Evolutionary conservation across 2,888 invertebrate genomes (phyloP).

Genomic region (Eristalis arbustorum): DNA sequence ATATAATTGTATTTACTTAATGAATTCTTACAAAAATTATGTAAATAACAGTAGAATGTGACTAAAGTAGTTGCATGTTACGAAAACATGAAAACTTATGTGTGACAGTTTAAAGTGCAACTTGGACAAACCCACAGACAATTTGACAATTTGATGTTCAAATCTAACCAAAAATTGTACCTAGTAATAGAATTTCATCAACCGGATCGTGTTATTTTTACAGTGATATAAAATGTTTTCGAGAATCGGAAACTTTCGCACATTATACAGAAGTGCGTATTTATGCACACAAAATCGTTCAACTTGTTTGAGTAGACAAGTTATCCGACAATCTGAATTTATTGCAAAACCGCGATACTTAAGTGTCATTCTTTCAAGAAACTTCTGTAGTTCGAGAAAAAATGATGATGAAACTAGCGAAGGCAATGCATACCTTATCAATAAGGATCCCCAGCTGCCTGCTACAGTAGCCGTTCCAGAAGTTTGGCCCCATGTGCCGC

Average conservation of each 20-base stretch:
- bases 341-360: slow-evolving; percentile 23
- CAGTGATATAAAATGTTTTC: slow-evolving; percentile 70
- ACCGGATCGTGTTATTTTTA: background rate
- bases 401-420: slow-evolving; percentile 72
- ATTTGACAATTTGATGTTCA: no score
- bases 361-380: slow-evolving; percentile 66
- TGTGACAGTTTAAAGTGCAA: no score
- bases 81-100: no score
- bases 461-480: slow-evolving; percentile 97
- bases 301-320: background rate
- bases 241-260: slow-evolving; percentile 66
- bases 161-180: background rate
- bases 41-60: no score
- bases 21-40: no score
- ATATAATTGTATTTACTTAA: no score
- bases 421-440: slow-evolving; percentile 70
- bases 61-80: no score
- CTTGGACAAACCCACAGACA: no score
- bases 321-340: slow-evolving; percentile 15
- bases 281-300: slow-evolving; percentile 30
- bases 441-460: slow-evolving; percentile 82
- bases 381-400: slow-evolving; percentile 71
- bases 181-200: background rate
- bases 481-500: slow-evolving; percentile 97
- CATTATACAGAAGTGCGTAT: slow-evolving; percentile 36